Percentiles rank a stretch among this genome's conserved stretches.
These are phyloP conservation scores for Megalops cyprinoides DNA, from an alignment of 2,797 vertebrate genomes.

Conservation along the genomic window DNA sequence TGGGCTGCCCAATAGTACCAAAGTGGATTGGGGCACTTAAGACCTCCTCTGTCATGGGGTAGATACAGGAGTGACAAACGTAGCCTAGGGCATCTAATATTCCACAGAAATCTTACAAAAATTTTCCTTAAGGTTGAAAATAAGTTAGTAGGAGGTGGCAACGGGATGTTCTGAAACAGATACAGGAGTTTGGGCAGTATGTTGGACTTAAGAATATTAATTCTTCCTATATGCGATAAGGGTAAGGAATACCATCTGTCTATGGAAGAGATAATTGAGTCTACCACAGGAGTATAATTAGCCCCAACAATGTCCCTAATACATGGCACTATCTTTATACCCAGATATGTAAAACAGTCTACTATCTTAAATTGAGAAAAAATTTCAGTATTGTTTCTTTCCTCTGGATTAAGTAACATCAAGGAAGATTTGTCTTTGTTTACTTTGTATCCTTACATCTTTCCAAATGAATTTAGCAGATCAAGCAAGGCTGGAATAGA, in stretches of 20 bases:
- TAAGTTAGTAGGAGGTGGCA: constrained; percentile 10
- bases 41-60: constrained; percentile 17
- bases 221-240: constrained; percentile 30
- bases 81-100: constrained; percentile 30
- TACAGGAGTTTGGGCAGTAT: constrained; percentile 35
- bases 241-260: constrained; percentile 20
- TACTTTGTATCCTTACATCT: constrained; percentile 29
- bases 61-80: constrained; percentile 20
- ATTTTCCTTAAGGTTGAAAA: constrained; percentile 22
- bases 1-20: too few species aligned
- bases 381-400: constrained; percentile 13
- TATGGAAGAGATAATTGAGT: constrained; percentile 2
- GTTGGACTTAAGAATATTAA: constrained; percentile 36
- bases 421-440: constrained; percentile 28
- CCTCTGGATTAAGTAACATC: constrained; percentile 23
- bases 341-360: constrained; percentile 40
- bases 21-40: not conserved
- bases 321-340: constrained; percentile 22
- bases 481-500: constrained; percentile 4
- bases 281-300: constrained; percentile 15
- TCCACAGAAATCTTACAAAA: constrained; percentile 27
- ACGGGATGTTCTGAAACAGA: constrained; percentile 35
- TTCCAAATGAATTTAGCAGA: constrained; percentile 28
- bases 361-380: constrained; percentile 6
- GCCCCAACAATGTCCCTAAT: constrained; percentile 7